A percentile compares a stretch with the other conserved stretches of the same genome.
Evolutionary conservation across 2,797 vertebrate genomes (phyloP).

Genomic region (Peromyscus attwateri): DNA sequence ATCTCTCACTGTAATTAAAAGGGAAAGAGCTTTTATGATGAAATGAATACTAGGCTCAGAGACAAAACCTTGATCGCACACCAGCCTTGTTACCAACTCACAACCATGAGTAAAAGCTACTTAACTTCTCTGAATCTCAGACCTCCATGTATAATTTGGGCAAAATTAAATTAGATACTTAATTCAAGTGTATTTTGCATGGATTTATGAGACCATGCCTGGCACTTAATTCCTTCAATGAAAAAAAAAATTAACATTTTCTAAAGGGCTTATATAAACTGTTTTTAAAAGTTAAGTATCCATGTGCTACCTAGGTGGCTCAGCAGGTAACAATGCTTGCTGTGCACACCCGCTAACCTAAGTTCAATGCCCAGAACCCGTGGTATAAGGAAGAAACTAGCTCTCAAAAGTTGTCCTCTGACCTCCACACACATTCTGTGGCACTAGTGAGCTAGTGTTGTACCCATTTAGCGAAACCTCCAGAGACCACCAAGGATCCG

Average conservation of each 20-base stretch:
- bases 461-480: too few species aligned
- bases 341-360: background rate
- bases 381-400: background rate
- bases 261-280: background rate
- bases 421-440: too few species aligned
- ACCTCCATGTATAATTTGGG: slow-evolving; percentile 28
- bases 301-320: background rate
- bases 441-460: background rate
- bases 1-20: slow-evolving; percentile 64
- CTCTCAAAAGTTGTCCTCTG: background rate
- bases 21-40: slow-evolving; percentile 33
- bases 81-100: background rate
- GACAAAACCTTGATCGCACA: slow-evolving; percentile 1
- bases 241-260: background rate
- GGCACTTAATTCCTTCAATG: slow-evolving; percentile 52
- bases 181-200: slow-evolving; percentile 63
- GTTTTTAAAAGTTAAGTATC: background rate
- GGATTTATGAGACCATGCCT: slow-evolving; percentile 53
- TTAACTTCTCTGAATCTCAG: slow-evolving; percentile 26
- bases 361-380: background rate
- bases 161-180: slow-evolving; percentile 62
- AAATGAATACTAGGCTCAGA: slow-evolving; percentile 19
- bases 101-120: slow-evolving; percentile 20
- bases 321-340: background rate
- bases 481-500: too few species aligned